Conservation (phyloP, 2,888 invertebrate genomes). For the Allygus modestus region DNA sequence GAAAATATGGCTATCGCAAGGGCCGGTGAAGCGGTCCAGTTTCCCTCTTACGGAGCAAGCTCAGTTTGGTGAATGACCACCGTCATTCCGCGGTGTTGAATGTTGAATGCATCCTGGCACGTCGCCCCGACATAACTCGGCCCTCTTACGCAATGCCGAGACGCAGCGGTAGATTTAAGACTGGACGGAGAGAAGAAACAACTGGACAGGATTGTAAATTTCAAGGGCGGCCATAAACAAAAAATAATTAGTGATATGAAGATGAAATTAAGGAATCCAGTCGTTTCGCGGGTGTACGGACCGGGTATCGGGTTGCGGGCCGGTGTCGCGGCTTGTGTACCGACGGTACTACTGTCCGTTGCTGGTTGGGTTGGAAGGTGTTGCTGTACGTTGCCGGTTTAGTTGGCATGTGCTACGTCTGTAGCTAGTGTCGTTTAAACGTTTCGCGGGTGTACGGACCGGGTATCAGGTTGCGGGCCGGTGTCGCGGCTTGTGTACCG, state of each 20-base stretch:
- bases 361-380: neutral
- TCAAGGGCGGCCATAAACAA: constrained; percentile 57
- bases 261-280: constrained; percentile 53
- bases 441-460: neutral
- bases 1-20: no score
- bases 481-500: neutral
- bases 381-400: constrained; percentile 6
- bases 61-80: neutral
- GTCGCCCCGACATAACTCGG: constrained; percentile 16
- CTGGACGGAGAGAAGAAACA: constrained; percentile 31
- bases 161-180: constrained; percentile 50
- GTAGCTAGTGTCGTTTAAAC: no score
- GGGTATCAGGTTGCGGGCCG: constrained; percentile 31
- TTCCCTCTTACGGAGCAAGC: neutral
- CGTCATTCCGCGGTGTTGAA: neutral
- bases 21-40: no score
- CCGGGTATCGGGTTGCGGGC: constrained; percentile 45
- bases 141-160: constrained; percentile 2
- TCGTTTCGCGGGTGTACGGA: constrained; percentile 21
- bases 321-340: constrained; percentile 17
- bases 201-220: constrained; percentile 54
- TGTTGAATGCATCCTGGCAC: constrained; percentile 17
- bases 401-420: neutral
- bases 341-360: neutral
- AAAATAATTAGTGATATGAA: constrained; percentile 59